phyloP scores from a whole-genome alignment of 2,888 invertebrate genomes.

The Pilophorus perplexus region DNA sequence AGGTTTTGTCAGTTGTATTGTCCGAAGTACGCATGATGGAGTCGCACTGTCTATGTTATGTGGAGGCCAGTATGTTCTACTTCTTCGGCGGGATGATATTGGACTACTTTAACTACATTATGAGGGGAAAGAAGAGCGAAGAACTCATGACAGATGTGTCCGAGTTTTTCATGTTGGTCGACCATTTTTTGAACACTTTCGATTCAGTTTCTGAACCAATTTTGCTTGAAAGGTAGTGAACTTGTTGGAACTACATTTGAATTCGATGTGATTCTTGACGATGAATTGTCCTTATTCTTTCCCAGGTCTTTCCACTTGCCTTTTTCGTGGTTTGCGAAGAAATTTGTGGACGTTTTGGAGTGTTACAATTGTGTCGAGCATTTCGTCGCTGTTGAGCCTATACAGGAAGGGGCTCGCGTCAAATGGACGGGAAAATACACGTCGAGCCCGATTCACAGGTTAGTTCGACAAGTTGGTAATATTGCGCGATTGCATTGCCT shows the following conservation, averaged over 20 bases:
- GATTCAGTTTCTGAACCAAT: slow-evolving; percentile 36
- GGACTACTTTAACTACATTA: slow-evolving; percentile 36
- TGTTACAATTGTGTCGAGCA: slow-evolving; percentile 27
- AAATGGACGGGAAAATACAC: slow-evolving; percentile 31
- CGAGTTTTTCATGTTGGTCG: slow-evolving; percentile 32
- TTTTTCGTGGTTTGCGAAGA: slow-evolving; percentile 44
- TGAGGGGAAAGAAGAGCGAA: neutral
- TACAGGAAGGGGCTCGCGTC: slow-evolving; percentile 1
- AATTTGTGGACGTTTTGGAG: slow-evolving; percentile 40
- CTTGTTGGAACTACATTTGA: too few relatives aligned
- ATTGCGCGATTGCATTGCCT: too few relatives aligned
- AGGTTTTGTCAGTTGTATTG: slow-evolving; percentile 14
- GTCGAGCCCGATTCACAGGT: slow-evolving; percentile 13
- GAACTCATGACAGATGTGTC: slow-evolving; percentile 18
- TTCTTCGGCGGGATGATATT: slow-evolving; percentile 41
- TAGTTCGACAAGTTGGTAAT: too few relatives aligned
- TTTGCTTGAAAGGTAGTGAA: slow-evolving; percentile 26
- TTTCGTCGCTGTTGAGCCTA: slow-evolving; percentile 16
- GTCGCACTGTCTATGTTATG: slow-evolving; percentile 32
- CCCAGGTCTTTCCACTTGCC: slow-evolving; percentile 40
- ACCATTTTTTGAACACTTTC: slow-evolving; percentile 38
- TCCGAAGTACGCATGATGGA: slow-evolving; percentile 38
- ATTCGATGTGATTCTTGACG: too few relatives aligned
- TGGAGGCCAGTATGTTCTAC: slow-evolving; percentile 41
- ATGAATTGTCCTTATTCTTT: too few relatives aligned